These are phyloP conservation scores for Typhlomys cinereus DNA, from an alignment of 2,113 vertebrate species.

Conservation along the genomic window DNA sequence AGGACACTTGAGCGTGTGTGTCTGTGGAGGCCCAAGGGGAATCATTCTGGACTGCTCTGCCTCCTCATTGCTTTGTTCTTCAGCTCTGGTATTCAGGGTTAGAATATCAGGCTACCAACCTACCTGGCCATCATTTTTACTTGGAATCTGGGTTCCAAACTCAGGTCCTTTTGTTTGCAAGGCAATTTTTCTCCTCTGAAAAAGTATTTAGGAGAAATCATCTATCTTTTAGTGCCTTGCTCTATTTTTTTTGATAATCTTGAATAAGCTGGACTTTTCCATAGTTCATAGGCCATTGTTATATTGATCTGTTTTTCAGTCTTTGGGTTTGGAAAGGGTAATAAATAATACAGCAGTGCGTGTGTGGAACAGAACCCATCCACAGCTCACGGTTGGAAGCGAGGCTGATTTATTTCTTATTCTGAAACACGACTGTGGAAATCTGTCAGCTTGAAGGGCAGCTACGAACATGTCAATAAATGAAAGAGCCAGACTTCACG, in stretches of 20 bases:
- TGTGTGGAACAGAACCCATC: neutral
- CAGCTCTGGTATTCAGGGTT: too few species aligned
- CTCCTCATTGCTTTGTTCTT: too few species aligned
- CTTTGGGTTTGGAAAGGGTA: slow-evolving; percentile 40
- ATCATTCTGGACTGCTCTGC: too few species aligned
- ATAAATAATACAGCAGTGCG: neutral
- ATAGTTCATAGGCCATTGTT: neutral
- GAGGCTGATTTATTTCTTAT: neutral
- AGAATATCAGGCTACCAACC: too few species aligned
- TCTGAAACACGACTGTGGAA: slow-evolving; percentile 56
- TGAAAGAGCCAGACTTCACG: slow-evolving; percentile 41
- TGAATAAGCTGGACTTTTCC: neutral
- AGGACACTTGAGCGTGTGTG: too few species aligned
- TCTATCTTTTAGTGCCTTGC: neutral
- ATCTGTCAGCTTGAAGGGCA: slow-evolving; percentile 60
- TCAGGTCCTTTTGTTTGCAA: too few species aligned
- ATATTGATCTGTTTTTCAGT: neutral
- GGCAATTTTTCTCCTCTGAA: too few species aligned
- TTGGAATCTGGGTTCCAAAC: too few species aligned
- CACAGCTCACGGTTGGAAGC: neutral
- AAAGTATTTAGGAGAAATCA: slow-evolving; percentile 40
- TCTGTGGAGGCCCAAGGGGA: too few species aligned
- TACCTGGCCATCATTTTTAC: too few species aligned
- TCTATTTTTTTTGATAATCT: slow-evolving; percentile 39
- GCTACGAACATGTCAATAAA: slow-evolving; percentile 51